Percentiles rank a stretch among this genome's conserved stretches.
phyloP scores from a whole-genome alignment of 2,888 invertebrate genomes.

The Protonemura montana region DNA sequence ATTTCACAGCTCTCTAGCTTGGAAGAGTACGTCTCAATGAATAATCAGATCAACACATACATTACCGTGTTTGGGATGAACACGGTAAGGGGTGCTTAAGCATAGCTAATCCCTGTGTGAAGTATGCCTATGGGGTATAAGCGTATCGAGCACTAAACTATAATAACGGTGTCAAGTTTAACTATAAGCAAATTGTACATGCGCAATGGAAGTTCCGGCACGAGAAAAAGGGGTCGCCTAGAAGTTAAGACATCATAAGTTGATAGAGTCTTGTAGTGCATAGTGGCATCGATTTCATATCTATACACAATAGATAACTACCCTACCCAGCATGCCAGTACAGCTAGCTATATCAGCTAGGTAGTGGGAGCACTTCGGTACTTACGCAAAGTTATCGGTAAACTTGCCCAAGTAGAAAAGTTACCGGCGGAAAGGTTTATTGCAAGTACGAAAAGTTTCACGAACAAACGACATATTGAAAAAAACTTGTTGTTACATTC shows the following conservation, averaged over 20 bases:
- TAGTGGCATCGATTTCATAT: background rate
- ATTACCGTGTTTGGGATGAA: background rate
- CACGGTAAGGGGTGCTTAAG: background rate
- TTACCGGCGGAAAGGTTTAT: conserved; percentile 21
- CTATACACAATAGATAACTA: conserved; percentile 20
- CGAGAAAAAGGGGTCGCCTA: background rate
- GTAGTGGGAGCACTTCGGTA: background rate
- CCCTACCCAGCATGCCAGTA: background rate
- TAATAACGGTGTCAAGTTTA: conserved; percentile 1
- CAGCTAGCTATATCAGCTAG: background rate
- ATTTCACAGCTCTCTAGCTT: background rate
- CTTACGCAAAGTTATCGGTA: conserved; percentile 35
- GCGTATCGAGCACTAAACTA: background rate
- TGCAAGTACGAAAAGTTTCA: conserved; percentile 26
- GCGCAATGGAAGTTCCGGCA: background rate
- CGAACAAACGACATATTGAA: conserved; percentile 20
- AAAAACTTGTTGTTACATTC: conserved; percentile 22
- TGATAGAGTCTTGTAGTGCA: background rate
- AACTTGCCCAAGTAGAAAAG: conserved; percentile 24
- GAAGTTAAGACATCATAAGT: background rate
- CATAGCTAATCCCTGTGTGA: background rate
- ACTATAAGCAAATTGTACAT: conserved; percentile 3
- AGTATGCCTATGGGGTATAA: background rate
- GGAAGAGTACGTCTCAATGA: conserved; percentile 12
- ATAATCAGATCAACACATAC: background rate